Conservation (phyloP, 2,888 invertebrate species). For the Acanthosepion pharaonis region DNA sequence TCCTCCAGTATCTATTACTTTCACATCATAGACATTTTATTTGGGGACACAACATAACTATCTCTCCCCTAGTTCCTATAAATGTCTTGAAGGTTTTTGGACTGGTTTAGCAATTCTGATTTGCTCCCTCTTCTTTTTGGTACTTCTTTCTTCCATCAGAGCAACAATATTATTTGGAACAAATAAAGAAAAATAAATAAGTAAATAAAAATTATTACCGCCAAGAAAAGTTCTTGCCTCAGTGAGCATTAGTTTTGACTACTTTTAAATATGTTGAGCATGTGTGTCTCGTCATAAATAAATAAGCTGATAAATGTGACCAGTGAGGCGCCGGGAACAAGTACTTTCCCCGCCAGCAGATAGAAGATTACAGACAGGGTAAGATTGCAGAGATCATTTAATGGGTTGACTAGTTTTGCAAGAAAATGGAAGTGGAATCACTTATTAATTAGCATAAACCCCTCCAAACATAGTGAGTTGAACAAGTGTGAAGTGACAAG, state of each 20-base stretch:
- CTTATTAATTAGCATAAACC: constrained; percentile 33
- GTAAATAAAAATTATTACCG: too few relatives aligned
- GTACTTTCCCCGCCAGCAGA: constrained; percentile 14
- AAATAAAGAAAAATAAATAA: not conserved
- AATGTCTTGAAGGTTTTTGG: constrained; percentile 33
- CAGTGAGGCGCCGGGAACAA: not conserved
- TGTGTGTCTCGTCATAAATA: constrained; percentile 33
- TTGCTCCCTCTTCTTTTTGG: constrained; percentile 25
- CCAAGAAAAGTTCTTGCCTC: constrained; percentile 8
- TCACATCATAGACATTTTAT: constrained; percentile 33
- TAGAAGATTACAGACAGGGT: constrained; percentile 33
- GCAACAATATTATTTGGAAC: not conserved
- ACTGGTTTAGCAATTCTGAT: not conserved
- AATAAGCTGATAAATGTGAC: constrained; percentile 13
- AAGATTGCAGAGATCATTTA: constrained; percentile 9
- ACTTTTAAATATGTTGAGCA: constrained; percentile 33
- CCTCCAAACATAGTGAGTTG: not conserved
- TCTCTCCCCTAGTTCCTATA: not conserved
- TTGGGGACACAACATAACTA: constrained; percentile 33
- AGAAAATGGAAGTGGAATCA: constrained; percentile 2
- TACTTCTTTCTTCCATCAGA: not conserved
- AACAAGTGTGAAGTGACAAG: not conserved
- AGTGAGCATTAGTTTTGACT: not conserved
- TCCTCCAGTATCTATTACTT: constrained; percentile 21
- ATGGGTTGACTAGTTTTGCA: constrained; percentile 33